Percentiles rank a stretch among this genome's conserved stretches.
These are phyloP conservation scores for Formica selysi DNA, from an alignment of 1,140 invertebrate species.

Conservation along the genomic window DNA sequence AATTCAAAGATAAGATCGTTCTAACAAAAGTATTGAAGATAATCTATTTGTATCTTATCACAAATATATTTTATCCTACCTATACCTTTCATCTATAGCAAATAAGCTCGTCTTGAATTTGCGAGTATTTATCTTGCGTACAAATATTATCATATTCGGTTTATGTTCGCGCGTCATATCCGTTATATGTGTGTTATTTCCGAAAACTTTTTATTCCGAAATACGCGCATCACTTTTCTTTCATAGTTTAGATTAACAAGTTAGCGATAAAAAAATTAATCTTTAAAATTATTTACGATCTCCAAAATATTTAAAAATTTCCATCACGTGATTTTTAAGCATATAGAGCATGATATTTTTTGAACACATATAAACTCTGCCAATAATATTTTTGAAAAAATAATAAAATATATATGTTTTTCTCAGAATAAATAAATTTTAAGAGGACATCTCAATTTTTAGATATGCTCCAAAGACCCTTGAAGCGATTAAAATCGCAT, in stretches of 20 bases:
- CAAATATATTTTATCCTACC: background rate
- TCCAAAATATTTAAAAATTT: background rate
- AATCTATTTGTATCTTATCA: background rate
- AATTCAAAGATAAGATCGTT: background rate
- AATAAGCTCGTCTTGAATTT: slow-evolving; percentile 27
- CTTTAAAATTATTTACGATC: background rate
- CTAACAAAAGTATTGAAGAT: background rate
- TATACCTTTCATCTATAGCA: slow-evolving; percentile 20
- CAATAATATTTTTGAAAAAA: background rate
- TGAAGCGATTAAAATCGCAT: slow-evolving; percentile 4
- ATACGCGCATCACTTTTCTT: background rate
- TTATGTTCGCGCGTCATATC: slow-evolving; percentile 61
- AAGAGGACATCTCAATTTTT: background rate
- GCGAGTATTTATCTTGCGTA: slow-evolving; percentile 58
- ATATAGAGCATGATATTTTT: no score
- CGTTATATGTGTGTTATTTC: slow-evolving; percentile 66
- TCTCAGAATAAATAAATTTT: slow-evolving; percentile 2
- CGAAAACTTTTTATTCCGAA: slow-evolving; percentile 3
- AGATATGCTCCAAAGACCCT: background rate
- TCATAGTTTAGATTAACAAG: background rate
- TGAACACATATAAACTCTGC: no score
- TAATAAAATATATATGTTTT: background rate
- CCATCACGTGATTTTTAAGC: no score
- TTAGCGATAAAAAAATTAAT: background rate
- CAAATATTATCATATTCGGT: slow-evolving; percentile 70